Percentiles rank a stretch among this genome's conserved stretches.
These are phyloP conservation scores for Drosophila kurseongensis DNA, from an alignment of 1,140 invertebrate species.

Conservation along the genomic window DNA sequence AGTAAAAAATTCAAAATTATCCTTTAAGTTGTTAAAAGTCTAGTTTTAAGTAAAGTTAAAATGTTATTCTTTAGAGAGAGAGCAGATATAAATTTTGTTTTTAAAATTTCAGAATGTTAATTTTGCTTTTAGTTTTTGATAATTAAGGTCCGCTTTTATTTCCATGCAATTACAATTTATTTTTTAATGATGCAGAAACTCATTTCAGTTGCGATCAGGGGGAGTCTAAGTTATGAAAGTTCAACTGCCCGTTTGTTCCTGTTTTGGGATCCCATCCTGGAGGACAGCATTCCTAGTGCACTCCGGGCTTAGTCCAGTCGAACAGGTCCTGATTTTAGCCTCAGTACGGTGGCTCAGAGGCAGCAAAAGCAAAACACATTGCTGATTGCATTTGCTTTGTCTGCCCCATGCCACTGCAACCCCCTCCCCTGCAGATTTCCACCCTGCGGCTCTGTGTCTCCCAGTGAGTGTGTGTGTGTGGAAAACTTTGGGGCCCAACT, in stretches of 20 bases:
- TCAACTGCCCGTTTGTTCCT: neutral
- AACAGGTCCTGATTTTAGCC: constrained; percentile 44
- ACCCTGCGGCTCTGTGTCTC: neutral
- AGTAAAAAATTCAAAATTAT: too few species aligned
- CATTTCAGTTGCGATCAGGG: neutral
- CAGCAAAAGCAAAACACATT: constrained; percentile 59
- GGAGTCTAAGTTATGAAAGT: neutral
- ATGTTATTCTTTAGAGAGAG: too few species aligned
- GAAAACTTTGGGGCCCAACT: constrained; percentile 61
- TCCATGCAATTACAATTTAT: too few species aligned
- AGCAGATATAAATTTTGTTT: too few species aligned
- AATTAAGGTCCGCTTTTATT: too few species aligned
- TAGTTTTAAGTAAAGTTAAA: too few species aligned
- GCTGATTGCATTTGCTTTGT: constrained; percentile 72
- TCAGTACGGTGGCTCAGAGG: constrained; percentile 28
- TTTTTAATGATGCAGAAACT: too few species aligned
- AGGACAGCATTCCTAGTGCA: constrained; percentile 12
- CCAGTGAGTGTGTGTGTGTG: constrained; percentile 10
- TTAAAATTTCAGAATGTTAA: too few species aligned
- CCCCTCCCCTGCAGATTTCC: constrained; percentile 2
- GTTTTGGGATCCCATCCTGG: neutral
- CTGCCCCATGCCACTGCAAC: constrained; percentile 41
- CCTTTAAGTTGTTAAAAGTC: too few species aligned
- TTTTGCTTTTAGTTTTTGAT: too few species aligned
- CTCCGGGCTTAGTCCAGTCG: constrained; percentile 44